Percentiles rank a stretch among this genome's conserved stretches.
Evolutionary conservation across 2,797 vertebrate genomes (phyloP).

Genomic region (Pangasius krempfi): DNA sequence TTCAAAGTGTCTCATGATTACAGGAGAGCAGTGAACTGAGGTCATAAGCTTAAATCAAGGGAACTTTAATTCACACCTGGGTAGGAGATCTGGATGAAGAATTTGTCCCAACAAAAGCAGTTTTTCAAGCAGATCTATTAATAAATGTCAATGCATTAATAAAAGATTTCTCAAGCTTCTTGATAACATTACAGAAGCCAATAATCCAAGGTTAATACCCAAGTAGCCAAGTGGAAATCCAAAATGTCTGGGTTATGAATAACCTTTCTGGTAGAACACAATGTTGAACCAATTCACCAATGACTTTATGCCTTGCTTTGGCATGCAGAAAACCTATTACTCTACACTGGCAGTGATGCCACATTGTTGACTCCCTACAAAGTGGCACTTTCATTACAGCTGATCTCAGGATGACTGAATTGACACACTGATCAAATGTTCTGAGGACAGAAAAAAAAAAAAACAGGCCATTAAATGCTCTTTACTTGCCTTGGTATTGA

Average conservation of each 20-base stretch:
- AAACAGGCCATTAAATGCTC: neutral
- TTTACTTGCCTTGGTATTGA: neutral
- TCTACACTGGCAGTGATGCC: slow-evolving; percentile 21
- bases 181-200: slow-evolving; percentile 11
- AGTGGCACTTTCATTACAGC: slow-evolving; percentile 44
- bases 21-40: slow-evolving; percentile 38
- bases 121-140: neutral
- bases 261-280: neutral
- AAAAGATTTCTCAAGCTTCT: neutral
- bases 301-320: slow-evolving; percentile 4
- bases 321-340: slow-evolving; percentile 36
- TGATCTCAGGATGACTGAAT: slow-evolving; percentile 15
- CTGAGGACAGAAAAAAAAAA: slow-evolving; percentile 5
- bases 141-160: neutral
- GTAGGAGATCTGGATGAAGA: neutral
- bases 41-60: neutral
- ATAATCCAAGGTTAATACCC: neutral
- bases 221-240: neutral
- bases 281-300: neutral
- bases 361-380: slow-evolving; percentile 42
- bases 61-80: neutral
- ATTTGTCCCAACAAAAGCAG: neutral
- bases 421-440: slow-evolving; percentile 19
- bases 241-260: neutral
- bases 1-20: slow-evolving; percentile 18